Conservation (phyloP, 2,113 vertebrate genomes). For the Pholis gunnellus region DNA sequence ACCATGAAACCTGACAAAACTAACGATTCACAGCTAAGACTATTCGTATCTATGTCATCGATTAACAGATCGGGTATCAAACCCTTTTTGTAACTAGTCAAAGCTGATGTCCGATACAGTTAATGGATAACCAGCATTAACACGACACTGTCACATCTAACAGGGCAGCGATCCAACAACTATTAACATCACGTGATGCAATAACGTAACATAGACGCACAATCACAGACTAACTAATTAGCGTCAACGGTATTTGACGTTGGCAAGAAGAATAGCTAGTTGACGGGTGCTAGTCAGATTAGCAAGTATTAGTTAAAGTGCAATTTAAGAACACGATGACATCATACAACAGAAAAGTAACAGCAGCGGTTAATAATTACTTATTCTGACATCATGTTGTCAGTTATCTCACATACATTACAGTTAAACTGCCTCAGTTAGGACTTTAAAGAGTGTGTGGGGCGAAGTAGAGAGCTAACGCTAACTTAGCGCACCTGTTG, state of each 20-base stretch:
- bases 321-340: background rate
- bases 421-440: background rate
- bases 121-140: background rate
- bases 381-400: background rate
- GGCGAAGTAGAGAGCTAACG: constrained; percentile 44
- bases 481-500: constrained; percentile 68
- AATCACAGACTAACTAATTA: background rate
- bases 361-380: background rate
- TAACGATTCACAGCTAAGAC: background rate
- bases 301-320: background rate
- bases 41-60: background rate
- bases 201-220: background rate
- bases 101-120: background rate
- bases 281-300: background rate
- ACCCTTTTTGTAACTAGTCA: background rate
- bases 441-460: background rate
- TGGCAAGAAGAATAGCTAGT: background rate
- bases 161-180: background rate
- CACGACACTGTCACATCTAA: background rate
- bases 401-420: background rate
- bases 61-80: too few relatives aligned
- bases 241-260: background rate
- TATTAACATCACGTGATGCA: too few relatives aligned
- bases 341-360: background rate
- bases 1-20: background rate